Evolutionary conservation across 2,888 invertebrate genomes (phyloP).

Genomic region (Microctonus brassicae): DNA sequence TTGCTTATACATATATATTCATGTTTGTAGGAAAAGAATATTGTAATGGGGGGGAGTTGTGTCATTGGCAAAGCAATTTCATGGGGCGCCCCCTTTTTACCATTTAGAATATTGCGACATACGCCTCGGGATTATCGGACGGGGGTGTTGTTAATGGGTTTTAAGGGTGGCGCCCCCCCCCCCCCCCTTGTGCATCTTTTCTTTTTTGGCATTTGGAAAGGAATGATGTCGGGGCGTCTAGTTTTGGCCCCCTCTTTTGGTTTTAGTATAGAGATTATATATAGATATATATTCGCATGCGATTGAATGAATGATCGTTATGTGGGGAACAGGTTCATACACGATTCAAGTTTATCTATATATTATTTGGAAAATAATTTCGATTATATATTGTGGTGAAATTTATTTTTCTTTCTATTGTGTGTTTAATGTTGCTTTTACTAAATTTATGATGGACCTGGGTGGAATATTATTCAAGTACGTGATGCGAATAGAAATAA

Average conservation of each 20-base stretch:
- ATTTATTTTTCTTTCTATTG: not conserved
- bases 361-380: not conserved
- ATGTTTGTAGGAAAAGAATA: slow-evolving; percentile 29
- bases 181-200: not conserved
- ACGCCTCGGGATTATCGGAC: slow-evolving; percentile 56
- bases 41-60: slow-evolving; percentile 26
- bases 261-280: too few species aligned
- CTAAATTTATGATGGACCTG: not conserved
- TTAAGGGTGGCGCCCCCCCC: slow-evolving; percentile 17
- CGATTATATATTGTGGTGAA: not conserved
- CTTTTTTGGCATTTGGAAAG: not conserved
- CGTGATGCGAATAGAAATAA: too few species aligned
- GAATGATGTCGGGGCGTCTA: not conserved
- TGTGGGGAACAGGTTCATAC: not conserved
- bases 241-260: not conserved
- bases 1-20: slow-evolving; percentile 51
- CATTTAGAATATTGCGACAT: slow-evolving; percentile 53
- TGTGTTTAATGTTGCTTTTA: not conserved
- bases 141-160: slow-evolving; percentile 47
- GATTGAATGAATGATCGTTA: not conserved
- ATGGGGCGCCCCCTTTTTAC: slow-evolving; percentile 27
- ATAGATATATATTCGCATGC: not conserved
- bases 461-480: too few species aligned
- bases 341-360: not conserved
- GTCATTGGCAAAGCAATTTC: slow-evolving; percentile 40